Base-by-base conservation (phyloP, 1,140 invertebrate species). In the Zophobas morio region DNA sequence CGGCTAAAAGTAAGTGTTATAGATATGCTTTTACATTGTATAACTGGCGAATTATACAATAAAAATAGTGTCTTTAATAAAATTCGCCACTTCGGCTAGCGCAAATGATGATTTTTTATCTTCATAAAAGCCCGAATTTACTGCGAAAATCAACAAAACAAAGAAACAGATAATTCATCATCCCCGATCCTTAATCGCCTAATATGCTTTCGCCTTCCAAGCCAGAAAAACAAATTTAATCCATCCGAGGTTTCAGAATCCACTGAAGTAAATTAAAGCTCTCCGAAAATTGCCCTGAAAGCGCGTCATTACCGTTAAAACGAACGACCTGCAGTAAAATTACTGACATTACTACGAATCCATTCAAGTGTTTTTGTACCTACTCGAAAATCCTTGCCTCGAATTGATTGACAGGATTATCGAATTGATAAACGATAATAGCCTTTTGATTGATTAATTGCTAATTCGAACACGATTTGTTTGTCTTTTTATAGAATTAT, bases 361-460 rank as follows among this genome's bases (percentile, higher is more conserved):
- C 20, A 20, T 4, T 46, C 42, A 8, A 46, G 42, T 46, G 42
- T 46, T 51, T 66, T 66, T 42, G 8, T 39, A 42, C 39, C 60
- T 4, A 63, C 35, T 63, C 32, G 57, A 63, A 39, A 32, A 6
- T 2, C 42, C 3, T 4, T 20, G 6, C 36, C 56, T 37, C 56
- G 8, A 6, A 60, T 66, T 66, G 60, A 66, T 66, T 66, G 60
- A 66, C 60, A 42, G 6, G 39, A 66, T 66, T 66, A 66, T 33
- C 60, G 42, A 66, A 66, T 66, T 66, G 60, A 63, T 63, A 63
- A 63, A 35, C 39, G 60, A 66, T 66, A 66, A 66, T 66, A 66
- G 60, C 8, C 2, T 66, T 32, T 66, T 66, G 60, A 66, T 66
- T 66, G 60, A 66, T 66, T 66, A 66, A 66, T 20, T 32, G 8